Conservation (phyloP, 2,888 invertebrate genomes). For the Polydesmus complanatus region DNA sequence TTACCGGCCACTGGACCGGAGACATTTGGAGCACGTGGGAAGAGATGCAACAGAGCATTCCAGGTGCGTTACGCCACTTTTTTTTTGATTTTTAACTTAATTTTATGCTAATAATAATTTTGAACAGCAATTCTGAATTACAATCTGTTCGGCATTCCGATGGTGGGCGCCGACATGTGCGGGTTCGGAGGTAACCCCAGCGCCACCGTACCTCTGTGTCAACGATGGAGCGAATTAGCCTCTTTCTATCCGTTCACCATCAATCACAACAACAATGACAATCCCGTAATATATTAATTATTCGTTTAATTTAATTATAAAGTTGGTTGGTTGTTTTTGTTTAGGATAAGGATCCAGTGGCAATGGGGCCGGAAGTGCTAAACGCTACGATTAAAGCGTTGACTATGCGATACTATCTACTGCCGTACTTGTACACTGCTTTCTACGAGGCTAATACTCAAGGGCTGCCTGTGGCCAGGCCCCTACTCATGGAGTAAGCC, state of each 20-base stretch:
- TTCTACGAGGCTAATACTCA: constrained; percentile 54
- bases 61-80: constrained; percentile 35
- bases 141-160: constrained; percentile 37
- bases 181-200: constrained; percentile 53
- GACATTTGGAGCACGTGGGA: constrained; percentile 64
- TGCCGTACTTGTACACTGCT: constrained; percentile 67
- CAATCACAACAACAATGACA: constrained; percentile 51
- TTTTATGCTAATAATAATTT: neutral
- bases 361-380: constrained; percentile 52
- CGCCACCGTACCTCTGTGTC: constrained; percentile 55
- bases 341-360: constrained; percentile 72
- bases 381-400: constrained; percentile 49
- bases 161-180: constrained; percentile 58
- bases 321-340: constrained; percentile 8
- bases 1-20: constrained; percentile 71
- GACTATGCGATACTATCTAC: constrained; percentile 49
- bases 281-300: constrained; percentile 5
- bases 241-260: constrained; percentile 77
- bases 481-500: constrained; percentile 63
- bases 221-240: constrained; percentile 71
- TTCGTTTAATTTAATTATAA: neutral
- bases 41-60: constrained; percentile 57
- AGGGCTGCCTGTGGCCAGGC: constrained; percentile 62
- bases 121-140: constrained; percentile 31
- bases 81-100: neutral